Percentiles rank a stretch among this genome's conserved stretches.
Conservation (phyloP, 2,113 vertebrate genomes). For the Pterocles gutturalis region DNA sequence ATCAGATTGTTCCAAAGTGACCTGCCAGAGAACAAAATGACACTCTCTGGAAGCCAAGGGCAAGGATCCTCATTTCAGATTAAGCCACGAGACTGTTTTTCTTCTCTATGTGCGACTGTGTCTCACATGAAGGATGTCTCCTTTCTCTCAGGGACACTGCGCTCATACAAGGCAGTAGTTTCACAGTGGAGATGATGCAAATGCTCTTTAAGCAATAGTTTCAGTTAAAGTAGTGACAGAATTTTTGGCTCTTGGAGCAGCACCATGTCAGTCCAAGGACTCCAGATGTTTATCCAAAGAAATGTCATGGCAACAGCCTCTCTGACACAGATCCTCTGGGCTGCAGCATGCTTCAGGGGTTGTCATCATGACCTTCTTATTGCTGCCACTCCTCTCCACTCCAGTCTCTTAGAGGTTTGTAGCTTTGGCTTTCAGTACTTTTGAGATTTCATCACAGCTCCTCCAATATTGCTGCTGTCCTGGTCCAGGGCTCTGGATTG, state of each 20-base stretch:
- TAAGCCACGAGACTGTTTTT: background rate
- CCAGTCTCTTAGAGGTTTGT: background rate
- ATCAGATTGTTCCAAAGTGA: background rate
- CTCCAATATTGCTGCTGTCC: background rate
- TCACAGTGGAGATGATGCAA: background rate
- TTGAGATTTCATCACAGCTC: background rate
- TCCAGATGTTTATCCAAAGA: conserved; percentile 31
- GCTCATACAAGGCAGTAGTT: background rate
- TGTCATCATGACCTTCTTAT: background rate
- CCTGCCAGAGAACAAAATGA: background rate
- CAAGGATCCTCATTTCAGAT: background rate
- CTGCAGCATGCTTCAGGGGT: background rate
- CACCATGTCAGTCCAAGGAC: background rate
- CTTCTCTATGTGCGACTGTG: background rate
- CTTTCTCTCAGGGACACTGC: background rate
- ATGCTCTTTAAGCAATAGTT: background rate
- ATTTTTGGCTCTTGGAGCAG: background rate
- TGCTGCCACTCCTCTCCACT: conserved; percentile 8
- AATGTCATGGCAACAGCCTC: conserved; percentile 12
- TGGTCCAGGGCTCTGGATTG: background rate
- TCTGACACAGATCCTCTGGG: background rate
- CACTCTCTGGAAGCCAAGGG: background rate
- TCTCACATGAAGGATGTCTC: background rate
- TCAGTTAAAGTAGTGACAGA: background rate
- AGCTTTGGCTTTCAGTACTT: background rate